A percentile compares a stretch with the other conserved stretches of the same genome.
Evolutionary conservation across 2,888 invertebrate genomes (phyloP).

Genomic region (Philopedon plagiatum): DNA sequence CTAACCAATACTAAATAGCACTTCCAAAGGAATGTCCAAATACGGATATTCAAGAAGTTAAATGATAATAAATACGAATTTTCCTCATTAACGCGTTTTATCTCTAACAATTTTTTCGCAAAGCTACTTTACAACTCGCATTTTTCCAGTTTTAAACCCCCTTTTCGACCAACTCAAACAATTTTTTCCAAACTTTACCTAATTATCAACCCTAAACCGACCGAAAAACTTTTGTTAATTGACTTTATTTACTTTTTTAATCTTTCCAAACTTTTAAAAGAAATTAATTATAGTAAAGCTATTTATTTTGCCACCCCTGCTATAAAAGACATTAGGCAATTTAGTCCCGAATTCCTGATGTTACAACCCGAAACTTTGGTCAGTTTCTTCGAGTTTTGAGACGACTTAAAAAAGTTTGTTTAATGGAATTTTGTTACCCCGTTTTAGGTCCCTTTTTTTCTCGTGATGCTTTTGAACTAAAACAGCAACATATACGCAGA

Average conservation of each 20-base stretch:
- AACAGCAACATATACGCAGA: neutral
- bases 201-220: constrained; percentile 13
- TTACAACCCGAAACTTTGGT: constrained; percentile 17
- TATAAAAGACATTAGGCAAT: constrained; percentile 22
- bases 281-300: constrained; percentile 36
- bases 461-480: neutral
- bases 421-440: constrained; percentile 17
- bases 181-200: neutral
- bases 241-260: constrained; percentile 36
- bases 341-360: constrained; percentile 9
- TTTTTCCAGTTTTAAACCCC: neutral
- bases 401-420: constrained; percentile 14
- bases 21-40: too few species aligned
- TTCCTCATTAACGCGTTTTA: too few species aligned
- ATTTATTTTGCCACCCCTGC: constrained; percentile 16
- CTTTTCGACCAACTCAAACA: neutral
- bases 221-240: constrained; percentile 23
- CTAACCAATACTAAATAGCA: too few species aligned
- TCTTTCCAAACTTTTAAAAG: constrained; percentile 29
- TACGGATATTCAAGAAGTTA: too few species aligned
- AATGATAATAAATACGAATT: too few species aligned
- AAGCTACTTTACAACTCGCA: too few species aligned
- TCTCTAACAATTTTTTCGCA: too few species aligned
- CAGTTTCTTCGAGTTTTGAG: constrained; percentile 24
- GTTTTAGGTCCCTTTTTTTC: neutral